Evolutionary conservation across 2,888 invertebrate genomes (phyloP).

Genomic region (Netelia inedita): DNA sequence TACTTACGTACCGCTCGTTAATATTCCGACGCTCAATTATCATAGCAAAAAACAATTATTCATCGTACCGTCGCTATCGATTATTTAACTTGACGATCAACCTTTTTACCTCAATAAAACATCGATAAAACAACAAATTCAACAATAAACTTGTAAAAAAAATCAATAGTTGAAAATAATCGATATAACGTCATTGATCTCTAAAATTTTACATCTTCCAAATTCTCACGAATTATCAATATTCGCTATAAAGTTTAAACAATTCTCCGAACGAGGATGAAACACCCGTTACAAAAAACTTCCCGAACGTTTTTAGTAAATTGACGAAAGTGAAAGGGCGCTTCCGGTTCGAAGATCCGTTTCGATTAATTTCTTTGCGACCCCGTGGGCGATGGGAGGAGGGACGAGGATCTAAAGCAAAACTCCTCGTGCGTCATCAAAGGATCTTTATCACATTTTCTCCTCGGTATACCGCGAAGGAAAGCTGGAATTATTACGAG

Average conservation of each 20-base stretch:
- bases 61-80: too few species aligned
- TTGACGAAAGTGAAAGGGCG: conserved; percentile 52
- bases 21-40: not conserved
- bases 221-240: too few species aligned
- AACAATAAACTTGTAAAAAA: too few species aligned
- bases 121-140: too few species aligned
- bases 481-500: conserved; percentile 66
- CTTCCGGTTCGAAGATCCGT: conserved; percentile 60
- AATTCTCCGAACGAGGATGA: not conserved
- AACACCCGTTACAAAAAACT: not conserved
- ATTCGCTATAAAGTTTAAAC: not conserved
- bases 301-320: conserved; percentile 1
- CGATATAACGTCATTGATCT: too few species aligned
- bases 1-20: not conserved
- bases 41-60: not conserved
- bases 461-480: conserved; percentile 53
- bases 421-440: conserved; percentile 62
- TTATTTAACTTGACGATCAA: too few species aligned
- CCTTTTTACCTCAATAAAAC: too few species aligned
- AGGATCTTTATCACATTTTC: conserved; percentile 54
- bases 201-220: too few species aligned
- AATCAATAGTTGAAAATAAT: too few species aligned
- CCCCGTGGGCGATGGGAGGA: not conserved
- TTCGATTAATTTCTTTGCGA: conserved; percentile 54
- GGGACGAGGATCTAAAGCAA: not conserved